These are phyloP conservation scores for Papilio aristodemus DNA, from an alignment of 1,140 invertebrate genomes.

Conservation along the genomic window DNA sequence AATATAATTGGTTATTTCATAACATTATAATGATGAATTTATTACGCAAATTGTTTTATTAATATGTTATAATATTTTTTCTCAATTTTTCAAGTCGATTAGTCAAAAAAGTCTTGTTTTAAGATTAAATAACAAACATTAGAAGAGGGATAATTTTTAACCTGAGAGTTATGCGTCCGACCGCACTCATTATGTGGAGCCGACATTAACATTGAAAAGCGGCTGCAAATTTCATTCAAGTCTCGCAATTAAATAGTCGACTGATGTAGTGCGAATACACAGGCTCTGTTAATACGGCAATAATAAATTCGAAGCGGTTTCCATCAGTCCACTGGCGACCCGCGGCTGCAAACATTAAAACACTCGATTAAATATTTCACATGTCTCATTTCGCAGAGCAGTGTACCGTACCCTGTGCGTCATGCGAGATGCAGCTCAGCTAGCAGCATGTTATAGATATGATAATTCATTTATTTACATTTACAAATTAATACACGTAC, in stretches of 20 bases:
- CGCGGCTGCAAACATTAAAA: conserved; percentile 57
- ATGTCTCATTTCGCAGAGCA: conserved; percentile 46
- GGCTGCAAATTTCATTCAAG: conserved; percentile 67
- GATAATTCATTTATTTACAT: conserved; percentile 19
- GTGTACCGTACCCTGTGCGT: conserved; percentile 21
- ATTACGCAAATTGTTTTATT: too few species aligned
- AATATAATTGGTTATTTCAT: too few species aligned
- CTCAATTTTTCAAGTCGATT: too few species aligned
- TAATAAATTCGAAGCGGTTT: conserved; percentile 71
- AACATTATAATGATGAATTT: too few species aligned
- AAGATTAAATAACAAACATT: too few species aligned
- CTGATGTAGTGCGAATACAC: conserved; percentile 60
- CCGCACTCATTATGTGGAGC: conserved; percentile 61
- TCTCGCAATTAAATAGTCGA: conserved; percentile 69
- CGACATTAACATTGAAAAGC: conserved; percentile 69
- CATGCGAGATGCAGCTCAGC: too few species aligned
- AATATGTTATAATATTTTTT: too few species aligned
- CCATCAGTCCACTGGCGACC: conserved; percentile 47
- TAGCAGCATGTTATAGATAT: background rate
- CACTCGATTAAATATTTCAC: conserved; percentile 59
- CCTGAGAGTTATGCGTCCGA: conserved; percentile 32
- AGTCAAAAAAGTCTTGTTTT: too few species aligned
- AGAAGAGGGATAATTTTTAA: background rate
- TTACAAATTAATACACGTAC: conserved; percentile 6
- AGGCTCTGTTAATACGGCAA: conserved; percentile 67